Conservation (phyloP, 2,113 vertebrate genomes). For the Riparia riparia region DNA sequence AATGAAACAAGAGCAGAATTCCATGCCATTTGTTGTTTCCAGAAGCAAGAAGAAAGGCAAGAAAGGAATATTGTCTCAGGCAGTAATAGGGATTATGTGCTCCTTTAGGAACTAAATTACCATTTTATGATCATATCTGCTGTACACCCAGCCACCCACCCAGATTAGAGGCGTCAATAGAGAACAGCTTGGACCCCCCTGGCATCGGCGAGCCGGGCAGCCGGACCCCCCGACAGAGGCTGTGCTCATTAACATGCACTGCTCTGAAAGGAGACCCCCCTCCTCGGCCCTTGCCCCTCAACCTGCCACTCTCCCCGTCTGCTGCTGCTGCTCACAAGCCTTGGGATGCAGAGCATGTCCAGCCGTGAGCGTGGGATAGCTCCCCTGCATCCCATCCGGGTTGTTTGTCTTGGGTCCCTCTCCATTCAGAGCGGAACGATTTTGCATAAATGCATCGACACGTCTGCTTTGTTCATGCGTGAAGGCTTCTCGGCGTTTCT, state of each 20-base stretch:
- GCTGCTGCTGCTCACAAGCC: slow-evolving; percentile 24
- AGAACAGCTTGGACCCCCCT: slow-evolving; percentile 10
- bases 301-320: slow-evolving; percentile 47
- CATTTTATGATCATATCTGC: slow-evolving; percentile 40
- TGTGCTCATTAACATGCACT: slow-evolving; percentile 27
- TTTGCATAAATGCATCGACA: slow-evolving; percentile 51
- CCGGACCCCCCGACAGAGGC: background rate
- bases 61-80: slow-evolving; percentile 40
- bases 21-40: background rate
- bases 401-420: slow-evolving; percentile 58
- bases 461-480: slow-evolving; percentile 60
- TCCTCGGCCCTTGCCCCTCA: slow-evolving; percentile 63
- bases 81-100: slow-evolving; percentile 2
- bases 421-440: slow-evolving; percentile 47
- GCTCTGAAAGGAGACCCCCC: slow-evolving; percentile 60
- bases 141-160: slow-evolving; percentile 37
- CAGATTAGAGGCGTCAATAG: background rate
- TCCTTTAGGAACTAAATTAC: background rate
- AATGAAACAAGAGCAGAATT: background rate
- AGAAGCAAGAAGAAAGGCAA: slow-evolving; percentile 13
- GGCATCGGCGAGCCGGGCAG: background rate
- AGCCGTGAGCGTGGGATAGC: slow-evolving; percentile 54
- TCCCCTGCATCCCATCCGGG: slow-evolving; percentile 45
- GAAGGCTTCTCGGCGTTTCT: slow-evolving; percentile 10
- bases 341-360: slow-evolving; percentile 68